Conservation (phyloP, 2,797 vertebrate genomes). For the Coregonus sp. region DNA sequence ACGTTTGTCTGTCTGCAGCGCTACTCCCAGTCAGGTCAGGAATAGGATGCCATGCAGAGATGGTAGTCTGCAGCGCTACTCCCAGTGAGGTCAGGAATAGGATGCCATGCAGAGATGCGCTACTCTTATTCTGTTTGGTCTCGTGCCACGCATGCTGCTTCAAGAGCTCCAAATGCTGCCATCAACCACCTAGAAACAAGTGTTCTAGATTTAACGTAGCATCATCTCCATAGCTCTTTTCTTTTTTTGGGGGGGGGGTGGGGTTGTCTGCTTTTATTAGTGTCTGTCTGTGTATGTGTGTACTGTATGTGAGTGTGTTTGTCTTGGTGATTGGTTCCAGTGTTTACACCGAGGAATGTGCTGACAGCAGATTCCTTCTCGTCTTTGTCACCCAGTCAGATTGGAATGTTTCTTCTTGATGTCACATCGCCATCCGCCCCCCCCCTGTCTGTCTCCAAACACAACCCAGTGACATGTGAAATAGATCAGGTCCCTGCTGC, state of each 20-base stretch:
- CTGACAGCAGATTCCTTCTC: constrained; percentile 31
- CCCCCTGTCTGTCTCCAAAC: neutral
- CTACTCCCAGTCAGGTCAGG: neutral
- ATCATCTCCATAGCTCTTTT: neutral
- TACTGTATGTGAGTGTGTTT: constrained; percentile 25
- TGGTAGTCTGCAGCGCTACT: too few species aligned
- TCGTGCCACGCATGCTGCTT: neutral
- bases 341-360: constrained; percentile 30
- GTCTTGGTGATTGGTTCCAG: constrained; percentile 24
- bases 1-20: neutral
- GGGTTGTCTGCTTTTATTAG: neutral
- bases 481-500: constrained; percentile 25
- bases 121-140: neutral
- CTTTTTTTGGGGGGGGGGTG: too few species aligned
- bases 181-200: neutral
- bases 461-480: constrained; percentile 7
- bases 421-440: constrained; percentile 38
- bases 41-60: too few species aligned
- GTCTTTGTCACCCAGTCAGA: neutral
- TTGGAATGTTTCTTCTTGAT: constrained; percentile 63
- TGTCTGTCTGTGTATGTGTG: neutral
- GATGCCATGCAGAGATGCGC: too few species aligned
- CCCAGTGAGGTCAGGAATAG: too few species aligned
- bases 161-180: neutral
- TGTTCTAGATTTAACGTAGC: neutral